Base-by-base conservation (phyloP, 2,113 vertebrate species). In the Grantiella picta region DNA sequence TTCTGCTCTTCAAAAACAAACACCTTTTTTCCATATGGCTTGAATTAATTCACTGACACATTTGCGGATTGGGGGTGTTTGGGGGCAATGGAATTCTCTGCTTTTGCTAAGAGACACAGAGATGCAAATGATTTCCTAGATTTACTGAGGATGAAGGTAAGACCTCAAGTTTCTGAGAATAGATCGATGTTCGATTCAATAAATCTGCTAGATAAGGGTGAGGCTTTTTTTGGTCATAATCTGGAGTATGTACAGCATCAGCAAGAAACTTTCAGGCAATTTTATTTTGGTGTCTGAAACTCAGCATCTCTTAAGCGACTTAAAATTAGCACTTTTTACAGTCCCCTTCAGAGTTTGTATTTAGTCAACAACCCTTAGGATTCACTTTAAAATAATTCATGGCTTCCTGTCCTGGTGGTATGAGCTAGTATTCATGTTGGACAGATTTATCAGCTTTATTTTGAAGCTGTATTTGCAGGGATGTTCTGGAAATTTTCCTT, bases 101-200 rank as follows among this genome's bases (percentile, higher is more conserved):
- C 36, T 50, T 89, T 24, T 89, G 82, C 40, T 95, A 89, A 71
- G 70, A 69, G 73, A 95, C 79, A 89, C 31, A 85, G 33, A 94
- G 59, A 95, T 61, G 38, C 15, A 95, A 86, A 88, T 33, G 19
- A 38, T 89, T 94, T 79, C 38, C 24, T 64, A 87, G 86, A 83
- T 85, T 96, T 95, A 81, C 31, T 59, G 71, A 95, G 93, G 70
- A 91, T 90, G 88, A 96, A 96, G 82, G 40, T 75, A 94, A 86
- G 22, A 25, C 57, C 38, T 95, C 92, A 95, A 95, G 70, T 83
- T 70, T 81, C 72, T 91, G 87, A 96, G 53, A 63, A 80, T 25
- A 95, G 66, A 96, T 96, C 45, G 3, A n/a, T 95, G 73, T 95
- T 97, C 11, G 5, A 94, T 96, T 97, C 96, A 86, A 91, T 86